Evolutionary conservation across 2,797 vertebrate genomes (phyloP).

Genomic region (Loriculus beryllinus): DNA sequence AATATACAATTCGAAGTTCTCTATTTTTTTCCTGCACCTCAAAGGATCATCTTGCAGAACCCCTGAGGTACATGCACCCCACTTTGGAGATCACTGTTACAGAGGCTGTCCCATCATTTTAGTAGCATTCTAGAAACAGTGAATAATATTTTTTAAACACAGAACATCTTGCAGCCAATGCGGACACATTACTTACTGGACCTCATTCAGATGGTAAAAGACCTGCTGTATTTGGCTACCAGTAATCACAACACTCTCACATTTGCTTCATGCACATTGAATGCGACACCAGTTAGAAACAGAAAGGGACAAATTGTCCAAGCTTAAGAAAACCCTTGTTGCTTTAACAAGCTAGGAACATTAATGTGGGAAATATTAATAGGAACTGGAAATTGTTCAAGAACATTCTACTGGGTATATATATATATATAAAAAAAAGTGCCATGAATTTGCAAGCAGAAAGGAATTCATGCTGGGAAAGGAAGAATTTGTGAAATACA

Average conservation of each 20-base stretch:
- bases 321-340: neutral
- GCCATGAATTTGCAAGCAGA: neutral
- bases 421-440: neutral
- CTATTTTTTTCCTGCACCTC: neutral
- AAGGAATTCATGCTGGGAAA: neutral
- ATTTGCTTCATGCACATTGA: neutral
- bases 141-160: neutral
- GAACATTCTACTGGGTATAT: slow-evolving; percentile 35
- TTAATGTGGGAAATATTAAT: slow-evolving; percentile 51
- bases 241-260: neutral
- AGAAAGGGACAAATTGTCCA: slow-evolving; percentile 42
- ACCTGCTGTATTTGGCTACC: neutral
- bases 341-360: slow-evolving; percentile 9
- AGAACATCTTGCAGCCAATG: neutral
- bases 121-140: neutral
- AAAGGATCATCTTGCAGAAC: neutral
- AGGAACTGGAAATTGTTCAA: slow-evolving; percentile 63
- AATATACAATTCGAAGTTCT: too few relatives aligned
- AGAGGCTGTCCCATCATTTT: neutral
- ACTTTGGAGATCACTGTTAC: neutral
- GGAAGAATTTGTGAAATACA: neutral
- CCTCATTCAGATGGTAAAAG: neutral
- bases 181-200: neutral
- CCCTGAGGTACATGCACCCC: neutral
- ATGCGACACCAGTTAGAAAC: neutral